phyloP scores from a whole-genome alignment of 2,113 vertebrate species.

The Halichoeres trimaculatus region DNA sequence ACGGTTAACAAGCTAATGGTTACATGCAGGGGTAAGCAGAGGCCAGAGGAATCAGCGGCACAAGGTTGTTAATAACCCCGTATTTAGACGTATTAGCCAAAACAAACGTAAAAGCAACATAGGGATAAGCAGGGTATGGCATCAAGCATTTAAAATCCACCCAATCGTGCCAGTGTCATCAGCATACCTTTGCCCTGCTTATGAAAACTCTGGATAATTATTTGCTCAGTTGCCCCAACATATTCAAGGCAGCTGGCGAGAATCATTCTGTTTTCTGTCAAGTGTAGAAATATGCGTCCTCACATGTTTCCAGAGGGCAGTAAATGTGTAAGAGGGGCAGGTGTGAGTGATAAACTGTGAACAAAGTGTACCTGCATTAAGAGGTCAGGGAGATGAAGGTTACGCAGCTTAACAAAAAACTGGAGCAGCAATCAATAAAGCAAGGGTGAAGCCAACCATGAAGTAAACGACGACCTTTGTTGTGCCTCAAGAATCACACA shows the following conservation, averaged over 20 bases:
- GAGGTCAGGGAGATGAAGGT: conserved; percentile 16
- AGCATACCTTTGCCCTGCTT: too few relatives aligned
- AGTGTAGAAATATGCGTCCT: background rate
- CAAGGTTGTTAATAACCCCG: background rate
- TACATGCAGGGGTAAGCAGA: conserved; percentile 2
- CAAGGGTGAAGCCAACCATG: conserved; percentile 7
- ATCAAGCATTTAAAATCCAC: too few relatives aligned
- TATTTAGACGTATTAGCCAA: too few relatives aligned
- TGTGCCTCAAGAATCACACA: background rate
- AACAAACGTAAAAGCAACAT: too few relatives aligned
- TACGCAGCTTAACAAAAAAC: conserved; percentile 10
- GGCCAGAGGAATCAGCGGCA: conserved; percentile 14
- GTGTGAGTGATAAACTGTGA: background rate
- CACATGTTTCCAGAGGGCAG: background rate
- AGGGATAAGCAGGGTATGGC: too few relatives aligned
- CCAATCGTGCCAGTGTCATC: too few relatives aligned
- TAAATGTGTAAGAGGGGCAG: background rate
- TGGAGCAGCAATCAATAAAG: conserved; percentile 24
- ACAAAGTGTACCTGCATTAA: conserved; percentile 6
- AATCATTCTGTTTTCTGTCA: background rate
- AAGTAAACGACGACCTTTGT: background rate
- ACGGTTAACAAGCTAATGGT: conserved; percentile 49
- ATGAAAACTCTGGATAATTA: background rate
- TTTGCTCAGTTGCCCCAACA: background rate
- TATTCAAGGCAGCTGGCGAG: background rate